These are phyloP conservation scores for Brachyrhaphis roseni DNA, from an alignment of 2,797 vertebrate species.

Conservation along the genomic window DNA sequence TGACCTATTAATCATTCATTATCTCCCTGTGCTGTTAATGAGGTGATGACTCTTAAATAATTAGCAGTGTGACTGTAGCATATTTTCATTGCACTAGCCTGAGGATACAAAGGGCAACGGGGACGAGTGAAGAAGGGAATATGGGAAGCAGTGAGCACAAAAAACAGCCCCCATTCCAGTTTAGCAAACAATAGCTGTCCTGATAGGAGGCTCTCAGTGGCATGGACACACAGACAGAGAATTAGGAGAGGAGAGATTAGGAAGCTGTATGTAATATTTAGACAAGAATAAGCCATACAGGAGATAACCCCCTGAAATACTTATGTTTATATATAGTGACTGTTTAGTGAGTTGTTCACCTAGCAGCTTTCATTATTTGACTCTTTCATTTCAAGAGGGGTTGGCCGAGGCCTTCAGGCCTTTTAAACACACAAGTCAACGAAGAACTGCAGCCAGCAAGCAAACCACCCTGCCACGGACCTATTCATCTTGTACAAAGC, in stretches of 20 bases:
- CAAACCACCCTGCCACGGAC: slow-evolving; percentile 68
- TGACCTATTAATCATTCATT: slow-evolving; percentile 86
- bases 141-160: slow-evolving; percentile 59
- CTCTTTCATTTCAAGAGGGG: slow-evolving; percentile 66
- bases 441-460: slow-evolving; percentile 58
- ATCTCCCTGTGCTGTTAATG: slow-evolving; percentile 81
- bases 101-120: slow-evolving; percentile 70
- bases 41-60: slow-evolving; percentile 85
- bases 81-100: slow-evolving; percentile 79
- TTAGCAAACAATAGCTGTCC: slow-evolving; percentile 73
- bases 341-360: slow-evolving; percentile 66
- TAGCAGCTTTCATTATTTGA: slow-evolving; percentile 64
- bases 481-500: slow-evolving; percentile 80
- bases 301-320: slow-evolving; percentile 59
- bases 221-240: slow-evolving; percentile 47
- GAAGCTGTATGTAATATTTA: slow-evolving; percentile 33
- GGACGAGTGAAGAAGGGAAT: slow-evolving; percentile 65
- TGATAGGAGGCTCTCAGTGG: slow-evolving; percentile 55
- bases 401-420: slow-evolving; percentile 67
- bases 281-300: slow-evolving; percentile 53
- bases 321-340: slow-evolving; percentile 63
- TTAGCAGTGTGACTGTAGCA: slow-evolving; percentile 80
- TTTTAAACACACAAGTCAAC: slow-evolving; percentile 70
- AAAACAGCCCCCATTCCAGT: slow-evolving; percentile 64
- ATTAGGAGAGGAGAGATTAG: slow-evolving; percentile 42